phyloP scores from a whole-genome alignment of 2,797 vertebrate species.

The Pseudotriccus pelzelni region DNA sequence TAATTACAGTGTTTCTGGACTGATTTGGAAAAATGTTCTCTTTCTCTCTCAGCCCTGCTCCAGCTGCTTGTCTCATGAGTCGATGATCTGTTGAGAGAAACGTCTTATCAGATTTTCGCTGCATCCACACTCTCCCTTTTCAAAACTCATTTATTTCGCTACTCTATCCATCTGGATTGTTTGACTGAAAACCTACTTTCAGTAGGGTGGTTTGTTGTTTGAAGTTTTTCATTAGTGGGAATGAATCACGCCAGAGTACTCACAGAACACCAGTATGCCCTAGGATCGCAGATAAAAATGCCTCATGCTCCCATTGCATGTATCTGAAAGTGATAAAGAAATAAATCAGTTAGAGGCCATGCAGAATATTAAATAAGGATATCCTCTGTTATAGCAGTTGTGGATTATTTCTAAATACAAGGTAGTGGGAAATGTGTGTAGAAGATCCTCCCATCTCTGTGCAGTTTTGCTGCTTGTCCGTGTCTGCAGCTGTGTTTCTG shows the following conservation, averaged over 20 bases:
- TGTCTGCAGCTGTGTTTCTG: neutral
- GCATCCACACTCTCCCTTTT: neutral
- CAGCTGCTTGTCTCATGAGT: neutral
- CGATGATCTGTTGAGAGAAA: neutral
- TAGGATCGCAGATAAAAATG: neutral
- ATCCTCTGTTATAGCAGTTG: neutral
- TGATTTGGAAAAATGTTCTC: neutral
- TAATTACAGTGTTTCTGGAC: neutral
- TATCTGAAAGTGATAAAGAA: neutral
- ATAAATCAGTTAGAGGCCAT: neutral
- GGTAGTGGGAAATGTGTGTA: neutral
- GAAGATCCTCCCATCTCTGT: neutral
- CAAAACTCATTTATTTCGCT: neutral
- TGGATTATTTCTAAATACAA: neutral
- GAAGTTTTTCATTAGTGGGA: neutral
- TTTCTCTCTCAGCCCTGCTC: accelerated
- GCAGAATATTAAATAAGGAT: neutral
- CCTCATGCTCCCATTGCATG: accelerated
- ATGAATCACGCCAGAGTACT: neutral
- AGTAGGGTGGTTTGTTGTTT: neutral
- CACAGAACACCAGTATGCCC: neutral
- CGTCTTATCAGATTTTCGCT: neutral
- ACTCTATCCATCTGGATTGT: neutral
- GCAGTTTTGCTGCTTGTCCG: neutral
- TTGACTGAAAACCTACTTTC: neutral